Percentiles rank a stretch among this genome's conserved stretches.
phyloP scores from a whole-genome alignment of 2,888 invertebrate species.

The Gnatocerus cornutus region DNA sequence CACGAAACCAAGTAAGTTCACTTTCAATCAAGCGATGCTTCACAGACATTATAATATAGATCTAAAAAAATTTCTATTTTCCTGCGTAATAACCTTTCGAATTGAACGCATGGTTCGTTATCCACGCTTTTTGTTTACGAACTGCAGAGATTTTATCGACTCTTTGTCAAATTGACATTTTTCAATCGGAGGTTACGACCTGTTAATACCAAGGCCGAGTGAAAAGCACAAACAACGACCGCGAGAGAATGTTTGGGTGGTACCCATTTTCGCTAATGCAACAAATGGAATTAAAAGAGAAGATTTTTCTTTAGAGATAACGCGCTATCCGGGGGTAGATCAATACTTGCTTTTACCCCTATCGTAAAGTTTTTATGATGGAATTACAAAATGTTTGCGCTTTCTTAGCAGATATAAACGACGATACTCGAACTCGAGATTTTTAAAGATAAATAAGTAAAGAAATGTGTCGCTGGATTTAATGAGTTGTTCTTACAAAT shows the following conservation, averaged over 20 bases:
- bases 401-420: not conserved
- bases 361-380: constrained; percentile 21
- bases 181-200: not conserved
- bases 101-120: no score
- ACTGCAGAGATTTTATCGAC: not conserved
- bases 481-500: no score
- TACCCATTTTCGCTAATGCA: constrained; percentile 1
- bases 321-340: not conserved
- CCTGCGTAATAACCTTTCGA: no score
- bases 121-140: no score
- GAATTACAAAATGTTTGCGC: constrained; percentile 21
- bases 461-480: no score
- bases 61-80: not conserved
- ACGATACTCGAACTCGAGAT: no score
- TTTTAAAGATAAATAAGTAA: no score
- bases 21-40: not conserved
- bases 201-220: constrained; percentile 1
- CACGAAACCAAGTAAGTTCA: not conserved
- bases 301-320: not conserved
- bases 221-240: not conserved
- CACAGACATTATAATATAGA: not conserved
- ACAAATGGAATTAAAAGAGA: not conserved
- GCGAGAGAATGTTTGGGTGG: not conserved
- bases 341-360: constrained; percentile 13
- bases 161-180: not conserved